A percentile compares a stretch with the other conserved stretches of the same genome.
Evolutionary conservation across 2,888 invertebrate species (phyloP).

Genomic region (Drosophila colorata): DNA sequence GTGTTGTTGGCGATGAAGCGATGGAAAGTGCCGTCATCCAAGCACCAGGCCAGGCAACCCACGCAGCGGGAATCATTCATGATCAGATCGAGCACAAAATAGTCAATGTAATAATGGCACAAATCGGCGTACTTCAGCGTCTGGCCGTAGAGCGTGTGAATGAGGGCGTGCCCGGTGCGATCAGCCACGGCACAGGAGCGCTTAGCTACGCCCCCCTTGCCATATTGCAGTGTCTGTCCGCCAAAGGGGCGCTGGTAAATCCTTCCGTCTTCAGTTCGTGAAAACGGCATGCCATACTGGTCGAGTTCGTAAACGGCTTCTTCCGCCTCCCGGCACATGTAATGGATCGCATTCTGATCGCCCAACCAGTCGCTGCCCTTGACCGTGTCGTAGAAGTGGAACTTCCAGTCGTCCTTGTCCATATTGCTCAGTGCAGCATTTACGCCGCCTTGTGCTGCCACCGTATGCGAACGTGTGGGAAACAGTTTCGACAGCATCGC

Average conservation of each 20-base stretch:
- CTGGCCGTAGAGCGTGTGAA: constrained; percentile 99
- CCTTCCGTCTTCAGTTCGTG: constrained; percentile 95
- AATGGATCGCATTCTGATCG: constrained; percentile 99
- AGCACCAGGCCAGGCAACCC: constrained; percentile 95
- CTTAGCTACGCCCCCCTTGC: constrained; percentile 98
- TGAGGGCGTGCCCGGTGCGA: constrained; percentile 96
- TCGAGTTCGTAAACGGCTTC: constrained; percentile 94
- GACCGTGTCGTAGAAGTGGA: constrained; percentile 99
- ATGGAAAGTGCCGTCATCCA: constrained; percentile 98
- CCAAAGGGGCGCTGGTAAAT: constrained; percentile 99
- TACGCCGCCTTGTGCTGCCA: constrained; percentile 99
- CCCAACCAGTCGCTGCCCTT: constrained; percentile 99
- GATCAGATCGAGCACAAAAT: constrained; percentile 98
- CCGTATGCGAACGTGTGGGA: constrained; percentile 98
- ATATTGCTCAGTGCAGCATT: constrained; percentile 98
- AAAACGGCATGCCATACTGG: constrained; percentile 98
- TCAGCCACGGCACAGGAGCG: constrained; percentile 98
- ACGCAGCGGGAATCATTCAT: constrained; percentile 96
- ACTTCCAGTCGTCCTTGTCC: constrained; percentile 96
- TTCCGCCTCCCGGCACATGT: constrained; percentile 96
- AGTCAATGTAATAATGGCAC: constrained; percentile 98
- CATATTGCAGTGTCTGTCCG: constrained; percentile 97
- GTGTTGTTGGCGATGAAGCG: constrained; percentile 88
- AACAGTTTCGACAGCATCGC: constrained; percentile 98
- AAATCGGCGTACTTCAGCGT: constrained; percentile 96